A percentile compares a stretch with the other conserved stretches of the same genome.
Conservation (phyloP, 2,888 invertebrate species). For the Lathronympha strigana region DNA sequence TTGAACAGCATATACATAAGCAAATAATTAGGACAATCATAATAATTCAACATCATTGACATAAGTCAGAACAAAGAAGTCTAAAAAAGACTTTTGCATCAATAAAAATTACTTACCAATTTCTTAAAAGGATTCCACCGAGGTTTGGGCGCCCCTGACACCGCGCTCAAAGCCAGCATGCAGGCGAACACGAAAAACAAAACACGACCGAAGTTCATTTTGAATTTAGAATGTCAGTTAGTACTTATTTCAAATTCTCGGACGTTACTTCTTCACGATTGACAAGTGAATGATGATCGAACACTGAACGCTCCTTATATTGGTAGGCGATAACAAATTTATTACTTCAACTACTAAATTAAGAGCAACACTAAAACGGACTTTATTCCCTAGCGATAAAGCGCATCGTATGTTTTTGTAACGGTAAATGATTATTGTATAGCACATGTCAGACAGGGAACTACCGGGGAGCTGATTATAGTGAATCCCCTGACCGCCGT, state of each 20-base stretch:
- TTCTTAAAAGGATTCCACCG: constrained; percentile 60
- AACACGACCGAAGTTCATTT: constrained; percentile 61
- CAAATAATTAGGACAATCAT: too few species aligned
- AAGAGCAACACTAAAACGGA: neutral
- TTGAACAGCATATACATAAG: too few species aligned
- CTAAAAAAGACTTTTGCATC: neutral
- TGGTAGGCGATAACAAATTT: constrained; percentile 18
- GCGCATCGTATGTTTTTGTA: neutral
- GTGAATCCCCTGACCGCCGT: neutral
- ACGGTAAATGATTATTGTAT: neutral
- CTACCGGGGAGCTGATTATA: constrained; percentile 2
- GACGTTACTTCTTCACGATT: constrained; percentile 12
- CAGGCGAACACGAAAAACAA: constrained; percentile 61
- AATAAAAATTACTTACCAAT: constrained; percentile 48
- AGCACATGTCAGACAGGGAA: neutral
- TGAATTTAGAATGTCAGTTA: constrained; percentile 32
- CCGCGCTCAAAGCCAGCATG: constrained; percentile 50
- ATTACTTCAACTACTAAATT: neutral
- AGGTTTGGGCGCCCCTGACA: constrained; percentile 55
- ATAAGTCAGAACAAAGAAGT: too few species aligned
- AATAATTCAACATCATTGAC: too few species aligned
- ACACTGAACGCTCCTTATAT: constrained; percentile 22
- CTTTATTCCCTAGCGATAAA: neutral
- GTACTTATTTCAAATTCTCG: constrained; percentile 22
- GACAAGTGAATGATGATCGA: constrained; percentile 37